Base-by-base conservation (phyloP, 2,113 vertebrate species). In the Brienomyrus longianalis region DNA sequence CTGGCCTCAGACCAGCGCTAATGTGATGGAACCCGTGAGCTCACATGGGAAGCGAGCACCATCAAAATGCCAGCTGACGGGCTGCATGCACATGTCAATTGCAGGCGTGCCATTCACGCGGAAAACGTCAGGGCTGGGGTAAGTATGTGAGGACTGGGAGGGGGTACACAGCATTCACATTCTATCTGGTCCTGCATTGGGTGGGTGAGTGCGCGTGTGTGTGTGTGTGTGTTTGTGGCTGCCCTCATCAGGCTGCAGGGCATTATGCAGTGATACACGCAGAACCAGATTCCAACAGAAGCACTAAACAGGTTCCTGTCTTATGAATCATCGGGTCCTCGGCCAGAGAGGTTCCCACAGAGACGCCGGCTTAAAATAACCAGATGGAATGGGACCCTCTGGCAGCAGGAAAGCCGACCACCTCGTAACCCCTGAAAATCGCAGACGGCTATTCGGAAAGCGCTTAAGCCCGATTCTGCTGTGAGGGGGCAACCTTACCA, bases 1-100 rank as follows among this genome's bases (percentile, higher is more conserved):
- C 7, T 66, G 17, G 35, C 19, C 35, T 54, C 27, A 13, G 4
- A 86, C 90, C 70, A 87, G 91, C 91, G 91, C 91, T 92, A 92
- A 92, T 92, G 89, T 86, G 91, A 92, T 89, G 92, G 89, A 91
- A 88, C 91, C 92, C 83, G 89, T 77, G 0, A 91, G 66, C 50
- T 89, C 89, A 87, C 35, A 43, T 21, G 88, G 90, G 80, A 90
- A 92, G 88, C 88, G 9, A 9, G 52, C 84, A 90, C 88, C 74
- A 92, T 92, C 91, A 92, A 86, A 90, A 93, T 91, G 77, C 93
- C 89, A 89, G 52, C 91, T 9, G 0, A 0, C 74, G 2, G 35
- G 74, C 15, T 80, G 31, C 2, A 11, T 80, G 74, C 6, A 43
- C 35, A 80, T 80, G 31, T 15, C 31, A 80, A 43, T 80, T 0